phyloP scores from a whole-genome alignment of 2,113 vertebrate species.

The Cervus canadensis region DNA sequence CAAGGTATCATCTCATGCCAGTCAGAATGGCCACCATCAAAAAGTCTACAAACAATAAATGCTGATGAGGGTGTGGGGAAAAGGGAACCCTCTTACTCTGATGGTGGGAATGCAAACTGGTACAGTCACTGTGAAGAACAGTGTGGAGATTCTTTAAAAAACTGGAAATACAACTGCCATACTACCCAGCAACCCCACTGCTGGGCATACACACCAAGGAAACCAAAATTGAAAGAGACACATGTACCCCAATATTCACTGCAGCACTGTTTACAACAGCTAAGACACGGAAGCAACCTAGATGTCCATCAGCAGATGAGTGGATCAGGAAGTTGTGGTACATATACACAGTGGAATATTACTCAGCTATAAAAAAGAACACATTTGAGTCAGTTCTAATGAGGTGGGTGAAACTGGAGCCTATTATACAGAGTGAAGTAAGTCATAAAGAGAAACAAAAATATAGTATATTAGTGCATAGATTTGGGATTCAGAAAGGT shows the following conservation, averaged over 20 bases:
- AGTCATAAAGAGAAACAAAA: not conserved
- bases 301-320: not conserved
- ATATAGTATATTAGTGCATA: not conserved
- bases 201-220: not conserved
- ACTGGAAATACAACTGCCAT: not conserved
- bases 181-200: not conserved
- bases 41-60: not conserved
- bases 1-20: fast-evolving
- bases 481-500: not conserved
- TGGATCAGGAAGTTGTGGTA: not conserved
- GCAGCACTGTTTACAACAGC: not conserved
- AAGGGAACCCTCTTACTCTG: not conserved
- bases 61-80: not conserved
- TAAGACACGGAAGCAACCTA: not conserved
- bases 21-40: not conserved
- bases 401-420: not conserved
- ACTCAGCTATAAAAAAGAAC: not conserved
- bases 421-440: not conserved
- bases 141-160: not conserved
- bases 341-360: not conserved
- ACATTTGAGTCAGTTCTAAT: not conserved
- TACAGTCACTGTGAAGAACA: not conserved
- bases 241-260: not conserved
- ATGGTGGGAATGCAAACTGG: not conserved
- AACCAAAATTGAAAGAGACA: not conserved